phyloP scores from a whole-genome alignment of 1,140 invertebrate species.

The Druon quercuslanigerum region DNA sequence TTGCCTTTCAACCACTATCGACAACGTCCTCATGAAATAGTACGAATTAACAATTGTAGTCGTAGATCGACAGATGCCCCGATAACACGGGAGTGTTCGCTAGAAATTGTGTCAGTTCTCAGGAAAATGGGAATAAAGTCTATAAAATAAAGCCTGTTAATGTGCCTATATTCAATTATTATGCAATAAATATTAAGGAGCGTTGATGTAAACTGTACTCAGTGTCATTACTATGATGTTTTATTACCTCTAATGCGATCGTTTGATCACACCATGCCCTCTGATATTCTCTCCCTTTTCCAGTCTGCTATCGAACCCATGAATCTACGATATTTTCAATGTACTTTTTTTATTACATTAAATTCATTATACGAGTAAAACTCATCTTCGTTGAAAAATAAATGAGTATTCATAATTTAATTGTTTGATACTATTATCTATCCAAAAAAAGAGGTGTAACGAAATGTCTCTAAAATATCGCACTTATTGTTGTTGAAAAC shows the following conservation, averaged over 20 bases:
- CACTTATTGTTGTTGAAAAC: no score
- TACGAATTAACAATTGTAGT: constrained; percentile 10
- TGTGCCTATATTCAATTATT: constrained; percentile 27
- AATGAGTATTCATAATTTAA: no score
- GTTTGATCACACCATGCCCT: background rate
- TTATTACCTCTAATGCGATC: constrained; percentile 20
- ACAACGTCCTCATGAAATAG: background rate
- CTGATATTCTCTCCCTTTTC: constrained; percentile 18
- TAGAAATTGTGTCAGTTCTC: background rate
- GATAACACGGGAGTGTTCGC: background rate
- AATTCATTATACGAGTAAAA: no score
- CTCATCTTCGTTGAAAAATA: no score
- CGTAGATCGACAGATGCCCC: background rate
- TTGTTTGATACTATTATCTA: no score
- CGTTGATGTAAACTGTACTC: background rate
- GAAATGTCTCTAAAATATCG: no score
- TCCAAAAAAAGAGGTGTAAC: no score
- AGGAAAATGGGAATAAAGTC: background rate
- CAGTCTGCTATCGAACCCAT: background rate
- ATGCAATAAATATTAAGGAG: constrained; percentile 6
- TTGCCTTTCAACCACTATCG: constrained; percentile 16
- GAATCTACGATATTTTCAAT: no score
- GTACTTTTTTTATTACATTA: no score
- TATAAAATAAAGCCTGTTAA: constrained; percentile 18
- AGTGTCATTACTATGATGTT: background rate